Evolutionary conservation across 2,113 vertebrate species (phyloP).

Genomic region (Octodon degus): DNA sequence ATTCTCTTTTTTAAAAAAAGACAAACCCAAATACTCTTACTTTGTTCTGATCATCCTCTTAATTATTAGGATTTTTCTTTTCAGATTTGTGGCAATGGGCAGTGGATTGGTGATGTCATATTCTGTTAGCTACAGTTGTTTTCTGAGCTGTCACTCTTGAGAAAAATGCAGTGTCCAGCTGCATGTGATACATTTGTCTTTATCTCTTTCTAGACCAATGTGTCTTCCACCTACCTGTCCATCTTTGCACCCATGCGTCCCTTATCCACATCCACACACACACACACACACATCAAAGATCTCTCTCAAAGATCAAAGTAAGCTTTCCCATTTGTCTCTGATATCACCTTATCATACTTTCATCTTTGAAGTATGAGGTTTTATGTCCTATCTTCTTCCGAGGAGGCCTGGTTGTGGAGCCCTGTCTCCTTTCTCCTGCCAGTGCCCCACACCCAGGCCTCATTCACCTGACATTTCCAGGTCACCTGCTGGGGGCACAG

Average conservation of each 20-base stretch:
- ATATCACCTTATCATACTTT: background rate
- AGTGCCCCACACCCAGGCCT: background rate
- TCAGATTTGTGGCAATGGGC: constrained; percentile 10
- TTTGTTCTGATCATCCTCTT: background rate
- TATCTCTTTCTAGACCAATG: background rate
- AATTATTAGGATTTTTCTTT: background rate
- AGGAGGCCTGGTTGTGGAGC: background rate
- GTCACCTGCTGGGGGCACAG: background rate
- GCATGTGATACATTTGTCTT: background rate
- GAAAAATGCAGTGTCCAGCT: background rate
- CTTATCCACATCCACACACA: background rate
- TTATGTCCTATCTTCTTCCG: background rate
- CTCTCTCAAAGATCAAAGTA: background rate
- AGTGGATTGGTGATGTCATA: background rate
- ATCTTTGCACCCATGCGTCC: background rate
- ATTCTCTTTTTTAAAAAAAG: no score
- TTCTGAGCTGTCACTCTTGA: background rate
- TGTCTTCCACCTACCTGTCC: background rate
- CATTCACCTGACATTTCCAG: constrained; percentile 1
- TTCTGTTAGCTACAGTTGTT: constrained; percentile 58
- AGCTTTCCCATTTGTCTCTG: background rate
- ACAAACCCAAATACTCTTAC: background rate
- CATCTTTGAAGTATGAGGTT: background rate
- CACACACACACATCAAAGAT: no score
- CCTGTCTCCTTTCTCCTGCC: background rate